A percentile compares a stretch with the other conserved stretches of the same genome.
phyloP scores from a whole-genome alignment of 2,113 vertebrate genomes.

The Hipposideros armiger region DNA sequence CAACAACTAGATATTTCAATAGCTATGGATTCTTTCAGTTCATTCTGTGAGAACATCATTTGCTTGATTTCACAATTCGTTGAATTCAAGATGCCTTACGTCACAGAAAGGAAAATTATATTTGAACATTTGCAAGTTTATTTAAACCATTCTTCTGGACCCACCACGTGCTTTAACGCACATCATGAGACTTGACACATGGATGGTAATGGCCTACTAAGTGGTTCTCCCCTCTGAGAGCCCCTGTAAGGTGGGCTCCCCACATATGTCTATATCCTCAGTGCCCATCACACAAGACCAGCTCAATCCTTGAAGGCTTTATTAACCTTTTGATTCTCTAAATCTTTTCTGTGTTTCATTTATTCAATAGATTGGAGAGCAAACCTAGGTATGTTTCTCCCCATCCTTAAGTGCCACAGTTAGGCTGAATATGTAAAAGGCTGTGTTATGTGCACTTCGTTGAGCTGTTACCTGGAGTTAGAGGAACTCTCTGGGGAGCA shows the following conservation, averaged over 20 bases:
- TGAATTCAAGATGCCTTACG: background rate
- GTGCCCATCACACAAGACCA: background rate
- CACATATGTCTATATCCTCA: background rate
- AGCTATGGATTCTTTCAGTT: background rate
- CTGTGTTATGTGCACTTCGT: background rate
- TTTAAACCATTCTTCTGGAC: background rate
- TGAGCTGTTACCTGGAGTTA: background rate
- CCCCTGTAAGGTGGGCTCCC: background rate
- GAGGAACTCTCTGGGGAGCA: background rate
- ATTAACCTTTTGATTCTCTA: background rate
- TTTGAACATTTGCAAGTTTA: background rate
- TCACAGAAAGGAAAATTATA: background rate
- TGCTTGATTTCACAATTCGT: background rate
- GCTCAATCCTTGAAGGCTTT: background rate
- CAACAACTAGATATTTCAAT: background rate
- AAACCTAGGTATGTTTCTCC: background rate
- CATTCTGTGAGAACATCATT: background rate
- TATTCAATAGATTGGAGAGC: background rate
- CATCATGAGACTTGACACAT: rapidly evolving
- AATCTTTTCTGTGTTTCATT: background rate
- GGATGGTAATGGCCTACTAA: background rate
- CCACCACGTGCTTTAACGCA: background rate
- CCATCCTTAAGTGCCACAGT: background rate
- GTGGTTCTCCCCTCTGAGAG: background rate
- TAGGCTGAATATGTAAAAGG: background rate